Conservation (phyloP, 2,797 vertebrate genomes). For the Anguilla megastoma region DNA sequence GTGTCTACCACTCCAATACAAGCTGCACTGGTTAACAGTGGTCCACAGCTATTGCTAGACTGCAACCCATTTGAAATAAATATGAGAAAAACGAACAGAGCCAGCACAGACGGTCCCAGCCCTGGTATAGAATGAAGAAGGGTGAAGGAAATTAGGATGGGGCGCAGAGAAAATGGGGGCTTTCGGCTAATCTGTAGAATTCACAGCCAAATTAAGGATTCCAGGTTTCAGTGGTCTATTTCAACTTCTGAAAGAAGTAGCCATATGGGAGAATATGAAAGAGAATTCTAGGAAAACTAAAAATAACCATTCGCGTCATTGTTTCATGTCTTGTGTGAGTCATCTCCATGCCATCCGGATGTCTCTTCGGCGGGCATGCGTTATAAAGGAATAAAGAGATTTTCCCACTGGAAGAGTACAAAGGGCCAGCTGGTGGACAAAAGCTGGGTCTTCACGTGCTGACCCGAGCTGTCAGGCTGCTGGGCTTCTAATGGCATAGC, state of each 20-base stretch:
- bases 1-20: neutral
- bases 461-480: constrained; percentile 36
- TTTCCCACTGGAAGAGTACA: constrained; percentile 39
- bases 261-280: neutral
- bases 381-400: constrained; percentile 17
- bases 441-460: constrained; percentile 49
- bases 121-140: neutral
- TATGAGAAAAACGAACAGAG: neutral
- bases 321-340: constrained; percentile 34
- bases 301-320: neutral
- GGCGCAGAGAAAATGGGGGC: neutral
- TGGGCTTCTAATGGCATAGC: constrained; percentile 37
- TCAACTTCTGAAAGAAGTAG: constrained; percentile 15
- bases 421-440: constrained; percentile 48
- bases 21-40: neutral
- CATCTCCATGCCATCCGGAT: constrained; percentile 31
- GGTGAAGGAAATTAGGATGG: constrained; percentile 3
- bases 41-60: neutral
- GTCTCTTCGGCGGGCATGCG: constrained; percentile 32
- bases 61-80: constrained; percentile 2
- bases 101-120: neutral
- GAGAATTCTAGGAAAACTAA: constrained; percentile 34
- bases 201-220: neutral
- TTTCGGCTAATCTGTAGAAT: neutral
- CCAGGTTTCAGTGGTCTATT: neutral